Evolutionary conservation across 1,140 invertebrate species (phyloP).

Genomic region (Sarcophaga bullata): DNA sequence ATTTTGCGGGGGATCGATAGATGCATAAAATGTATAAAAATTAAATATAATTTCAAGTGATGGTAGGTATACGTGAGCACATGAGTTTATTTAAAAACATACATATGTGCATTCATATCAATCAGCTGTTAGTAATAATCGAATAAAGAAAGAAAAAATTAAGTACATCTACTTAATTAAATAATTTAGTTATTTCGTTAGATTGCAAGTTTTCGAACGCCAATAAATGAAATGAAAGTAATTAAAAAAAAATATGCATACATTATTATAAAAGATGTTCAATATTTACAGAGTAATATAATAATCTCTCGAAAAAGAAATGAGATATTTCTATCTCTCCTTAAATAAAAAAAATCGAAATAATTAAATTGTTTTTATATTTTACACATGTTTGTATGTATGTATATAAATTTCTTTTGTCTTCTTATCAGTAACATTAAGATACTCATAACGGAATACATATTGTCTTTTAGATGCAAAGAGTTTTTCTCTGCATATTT

Average conservation of each 20-base stretch:
- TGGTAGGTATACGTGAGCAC: no score
- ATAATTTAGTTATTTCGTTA: no score
- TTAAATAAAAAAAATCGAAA: background rate
- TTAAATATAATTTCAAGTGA: no score
- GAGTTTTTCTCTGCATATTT: conserved; percentile 17
- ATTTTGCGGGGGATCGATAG: no score
- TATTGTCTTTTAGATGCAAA: conserved; percentile 30
- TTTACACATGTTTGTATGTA: background rate
- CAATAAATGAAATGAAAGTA: background rate
- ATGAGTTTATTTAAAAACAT: no score
- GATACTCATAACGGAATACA: background rate
- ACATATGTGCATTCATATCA: no score
- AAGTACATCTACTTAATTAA: no score
- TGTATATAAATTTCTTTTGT: background rate
- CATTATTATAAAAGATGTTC: background rate
- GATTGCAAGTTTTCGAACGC: no score
- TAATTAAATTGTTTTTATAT: background rate
- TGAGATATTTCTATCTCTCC: background rate
- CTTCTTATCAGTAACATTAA: conserved; percentile 37
- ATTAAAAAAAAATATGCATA: background rate
- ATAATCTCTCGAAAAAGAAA: background rate
- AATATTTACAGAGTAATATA: conserved; percentile 2
- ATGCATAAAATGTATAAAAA: no score
- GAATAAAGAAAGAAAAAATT: no score
- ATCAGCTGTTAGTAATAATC: no score